Percentiles rank a stretch among this genome's conserved stretches.
Evolutionary conservation across 2,888 invertebrate genomes (phyloP).

Genomic region (Caprella mutica): DNA sequence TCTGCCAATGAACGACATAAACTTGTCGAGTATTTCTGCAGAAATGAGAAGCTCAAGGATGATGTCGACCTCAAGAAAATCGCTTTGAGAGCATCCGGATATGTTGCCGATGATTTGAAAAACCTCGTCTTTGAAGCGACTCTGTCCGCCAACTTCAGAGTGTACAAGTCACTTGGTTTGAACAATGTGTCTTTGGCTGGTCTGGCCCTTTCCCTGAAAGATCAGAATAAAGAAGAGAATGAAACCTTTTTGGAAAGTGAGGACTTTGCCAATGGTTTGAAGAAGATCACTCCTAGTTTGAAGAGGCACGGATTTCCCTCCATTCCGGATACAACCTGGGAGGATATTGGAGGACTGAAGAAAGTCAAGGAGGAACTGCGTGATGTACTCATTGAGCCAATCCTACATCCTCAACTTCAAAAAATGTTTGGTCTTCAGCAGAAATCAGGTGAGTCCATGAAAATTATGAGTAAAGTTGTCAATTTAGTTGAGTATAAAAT

Average conservation of each 20-base stretch:
- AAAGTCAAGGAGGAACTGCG: slow-evolving; percentile 49
- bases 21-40: too few species aligned
- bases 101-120: slow-evolving; percentile 29
- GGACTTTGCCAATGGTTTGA: slow-evolving; percentile 42
- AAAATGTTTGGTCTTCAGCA: neutral
- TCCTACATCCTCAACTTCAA: neutral
- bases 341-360: slow-evolving; percentile 82
- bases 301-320: slow-evolving; percentile 96
- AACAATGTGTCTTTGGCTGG: too few species aligned
- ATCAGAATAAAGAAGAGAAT: too few species aligned
- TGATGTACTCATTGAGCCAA: slow-evolving; percentile 25
- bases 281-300: slow-evolving; percentile 77
- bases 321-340: slow-evolving; percentile 94
- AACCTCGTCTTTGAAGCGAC: slow-evolving; percentile 21
- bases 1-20: too few species aligned
- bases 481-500: too few species aligned
- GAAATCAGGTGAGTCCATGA: slow-evolving; percentile 1
- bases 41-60: too few species aligned
- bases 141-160: too few species aligned
- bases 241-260: neutral
- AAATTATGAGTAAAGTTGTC: too few species aligned
- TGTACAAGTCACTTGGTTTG: too few species aligned
- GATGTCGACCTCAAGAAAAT: slow-evolving; percentile 16
- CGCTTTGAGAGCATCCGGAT: slow-evolving; percentile 28
- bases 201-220: too few species aligned